Percentiles rank a stretch among this genome's conserved stretches.
These are phyloP conservation scores for Drosophila limbata DNA, from an alignment of 2,888 invertebrate genomes.

Conservation along the genomic window DNA sequence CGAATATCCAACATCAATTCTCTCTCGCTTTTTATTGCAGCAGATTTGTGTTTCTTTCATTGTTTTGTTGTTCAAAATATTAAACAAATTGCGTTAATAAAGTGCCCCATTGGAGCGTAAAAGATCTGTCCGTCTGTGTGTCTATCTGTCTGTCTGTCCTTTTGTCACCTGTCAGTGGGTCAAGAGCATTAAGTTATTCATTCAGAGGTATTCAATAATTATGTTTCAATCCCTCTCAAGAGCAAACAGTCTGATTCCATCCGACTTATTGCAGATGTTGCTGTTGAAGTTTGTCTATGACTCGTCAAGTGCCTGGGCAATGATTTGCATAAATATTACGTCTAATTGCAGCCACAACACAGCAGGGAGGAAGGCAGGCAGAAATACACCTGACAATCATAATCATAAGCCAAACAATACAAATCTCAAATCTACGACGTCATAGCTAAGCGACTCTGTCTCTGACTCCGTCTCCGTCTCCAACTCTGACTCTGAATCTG, in stretches of 20 bases:
- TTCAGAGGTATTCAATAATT: conserved; percentile 49
- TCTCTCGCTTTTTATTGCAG: conserved; percentile 22
- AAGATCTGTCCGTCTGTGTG: conserved; percentile 13
- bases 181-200: conserved; percentile 62
- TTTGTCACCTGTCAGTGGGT: conserved; percentile 72
- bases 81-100: conserved; percentile 56
- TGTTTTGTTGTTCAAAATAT: conserved; percentile 1
- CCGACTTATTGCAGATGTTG: conserved; percentile 13
- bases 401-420: conserved; percentile 55
- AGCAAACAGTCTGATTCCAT: conserved; percentile 32
- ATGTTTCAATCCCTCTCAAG: conserved; percentile 42
- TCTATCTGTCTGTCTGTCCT: conserved; percentile 34
- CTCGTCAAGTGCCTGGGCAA: conserved; percentile 41
- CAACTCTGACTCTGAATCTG: neutral
- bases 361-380: neutral
- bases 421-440: conserved; percentile 29
- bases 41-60: conserved; percentile 22
- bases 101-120: conserved; percentile 44
- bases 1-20: conserved; percentile 22
- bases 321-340: conserved; percentile 75
- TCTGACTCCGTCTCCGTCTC: conserved; percentile 22
- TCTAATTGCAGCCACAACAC: conserved; percentile 65
- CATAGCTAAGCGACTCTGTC: conserved; percentile 37
- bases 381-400: conserved; percentile 65
- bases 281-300: conserved; percentile 30